These are phyloP conservation scores for Amphiprion percula DNA, from an alignment of 2,113 vertebrate genomes.

Conservation along the genomic window DNA sequence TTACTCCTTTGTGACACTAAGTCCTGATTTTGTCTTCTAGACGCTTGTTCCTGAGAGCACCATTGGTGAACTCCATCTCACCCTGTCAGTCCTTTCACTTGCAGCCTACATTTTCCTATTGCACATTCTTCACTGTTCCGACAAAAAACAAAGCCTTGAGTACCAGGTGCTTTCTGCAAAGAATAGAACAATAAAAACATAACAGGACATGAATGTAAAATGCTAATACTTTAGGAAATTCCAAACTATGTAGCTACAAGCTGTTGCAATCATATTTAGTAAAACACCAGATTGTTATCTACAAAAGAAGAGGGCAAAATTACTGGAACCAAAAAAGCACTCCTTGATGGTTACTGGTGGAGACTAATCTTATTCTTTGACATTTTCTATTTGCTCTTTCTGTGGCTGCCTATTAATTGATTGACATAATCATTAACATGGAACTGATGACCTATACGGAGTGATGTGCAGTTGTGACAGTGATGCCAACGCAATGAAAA, in stretches of 20 bases:
- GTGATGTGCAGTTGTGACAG: slow-evolving; percentile 59
- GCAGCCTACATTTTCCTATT: slow-evolving; percentile 24
- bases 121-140: slow-evolving; percentile 16
- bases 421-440: slow-evolving; percentile 65
- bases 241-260: not conserved
- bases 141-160: slow-evolving; percentile 29
- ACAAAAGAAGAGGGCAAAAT: not conserved
- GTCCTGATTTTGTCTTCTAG: slow-evolving; percentile 33
- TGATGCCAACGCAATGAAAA: slow-evolving; percentile 29
- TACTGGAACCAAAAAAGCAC: not conserved
- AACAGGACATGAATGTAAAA: slow-evolving; percentile 50
- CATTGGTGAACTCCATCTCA: slow-evolving; percentile 46
- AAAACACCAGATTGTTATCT: slow-evolving; percentile 7
- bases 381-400: slow-evolving; percentile 28
- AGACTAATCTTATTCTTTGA: not conserved
- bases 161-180: slow-evolving; percentile 45
- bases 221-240: slow-evolving; percentile 44
- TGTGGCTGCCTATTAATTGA: slow-evolving; percentile 36
- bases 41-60: slow-evolving; percentile 25
- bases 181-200: slow-evolving; percentile 54
- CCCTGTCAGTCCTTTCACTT: slow-evolving; percentile 36
- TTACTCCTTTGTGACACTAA: slow-evolving; percentile 23
- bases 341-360: not conserved
- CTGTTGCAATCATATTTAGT: not conserved
- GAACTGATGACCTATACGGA: slow-evolving; percentile 47